Evolutionary conservation across 92 coral and sea anemone species (phyloP).

Genomic region (Epizoanthus illoricatus): DNA sequence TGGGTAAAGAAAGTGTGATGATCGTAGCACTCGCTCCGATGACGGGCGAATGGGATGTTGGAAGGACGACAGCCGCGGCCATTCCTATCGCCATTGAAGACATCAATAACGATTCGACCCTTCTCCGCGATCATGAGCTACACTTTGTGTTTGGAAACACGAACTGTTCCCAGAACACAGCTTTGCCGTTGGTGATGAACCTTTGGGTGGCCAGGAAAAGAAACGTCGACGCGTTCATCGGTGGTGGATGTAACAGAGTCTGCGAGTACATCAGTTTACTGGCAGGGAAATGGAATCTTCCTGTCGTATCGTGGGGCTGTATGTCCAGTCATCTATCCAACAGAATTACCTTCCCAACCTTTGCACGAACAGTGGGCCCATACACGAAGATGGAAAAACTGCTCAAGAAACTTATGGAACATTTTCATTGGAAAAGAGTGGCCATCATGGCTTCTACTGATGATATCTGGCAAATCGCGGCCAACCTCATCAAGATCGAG

Average conservation of each 20-base stretch:
- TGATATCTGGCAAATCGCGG: slow-evolving; percentile 90
- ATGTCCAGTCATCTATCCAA: slow-evolving; percentile 85
- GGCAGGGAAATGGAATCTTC: slow-evolving; percentile 87
- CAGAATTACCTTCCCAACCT: slow-evolving; percentile 82
- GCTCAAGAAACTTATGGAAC: slow-evolving; percentile 71
- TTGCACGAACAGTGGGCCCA: slow-evolving; percentile 83
- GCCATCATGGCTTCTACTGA: slow-evolving; percentile 91
- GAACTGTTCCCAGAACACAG: slow-evolving; percentile 75
- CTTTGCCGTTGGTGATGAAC: slow-evolving; percentile 80
- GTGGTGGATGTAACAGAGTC: slow-evolving; percentile 84
- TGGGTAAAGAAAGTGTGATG: slow-evolving; percentile 58
- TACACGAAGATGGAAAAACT: slow-evolving; percentile 85
- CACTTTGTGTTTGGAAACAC: slow-evolving; percentile 85
- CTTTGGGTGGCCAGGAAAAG: slow-evolving; percentile 75
- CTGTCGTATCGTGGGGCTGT: slow-evolving; percentile 87
- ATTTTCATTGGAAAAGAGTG: slow-evolving; percentile 79
- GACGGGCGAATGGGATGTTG: slow-evolving; percentile 92
- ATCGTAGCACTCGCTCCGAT: slow-evolving; percentile 80
- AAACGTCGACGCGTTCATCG: slow-evolving; percentile 81
- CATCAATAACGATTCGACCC: slow-evolving; percentile 68
- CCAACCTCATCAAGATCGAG: slow-evolving; percentile 77
- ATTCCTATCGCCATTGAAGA: slow-evolving; percentile 87
- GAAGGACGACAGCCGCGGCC: slow-evolving; percentile 85
- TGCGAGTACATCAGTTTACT: slow-evolving; percentile 83
- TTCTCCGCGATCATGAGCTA: slow-evolving; percentile 68